phyloP scores from a whole-genome alignment of 2,888 invertebrate species.

The Orthosia incerta region DNA sequence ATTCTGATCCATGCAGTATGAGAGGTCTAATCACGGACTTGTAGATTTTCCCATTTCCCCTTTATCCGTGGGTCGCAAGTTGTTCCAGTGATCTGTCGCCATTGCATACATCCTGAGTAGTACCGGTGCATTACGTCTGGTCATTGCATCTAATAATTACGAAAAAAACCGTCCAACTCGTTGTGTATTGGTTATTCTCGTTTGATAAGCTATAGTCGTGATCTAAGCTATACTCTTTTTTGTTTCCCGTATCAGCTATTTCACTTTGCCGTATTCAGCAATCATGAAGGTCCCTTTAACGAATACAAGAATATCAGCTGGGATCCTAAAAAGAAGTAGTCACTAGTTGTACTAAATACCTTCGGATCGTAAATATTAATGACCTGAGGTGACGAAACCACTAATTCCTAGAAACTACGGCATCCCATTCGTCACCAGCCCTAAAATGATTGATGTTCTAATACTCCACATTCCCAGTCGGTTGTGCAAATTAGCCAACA shows the following conservation, averaged over 20 bases:
- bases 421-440: conserved; percentile 24
- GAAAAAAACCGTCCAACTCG: no score
- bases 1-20: no score
- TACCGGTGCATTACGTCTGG: no score
- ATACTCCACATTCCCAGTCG: conserved; percentile 9
- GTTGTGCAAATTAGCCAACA: conserved; percentile 24
- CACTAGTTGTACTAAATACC: conserved; percentile 6
- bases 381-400: conserved; percentile 20
- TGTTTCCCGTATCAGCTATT: background rate
- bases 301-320: background rate
- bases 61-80: no score
- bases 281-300: background rate
- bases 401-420: conserved; percentile 2
- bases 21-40: no score
- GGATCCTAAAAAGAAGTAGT: background rate
- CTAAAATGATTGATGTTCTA: conserved; percentile 31
- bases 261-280: background rate
- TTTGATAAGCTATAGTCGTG: no score
- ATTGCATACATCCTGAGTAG: no score
- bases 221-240: no score
- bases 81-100: no score
- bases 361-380: conserved; percentile 12
- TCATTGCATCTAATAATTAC: no score
- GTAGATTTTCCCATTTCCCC: no score
- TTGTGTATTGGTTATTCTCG: background rate